A percentile compares a stretch with the other conserved stretches of the same genome.
These are phyloP conservation scores for Coelinius sp. DNA, from an alignment of 2,888 invertebrate genomes.

Conservation along the genomic window DNA sequence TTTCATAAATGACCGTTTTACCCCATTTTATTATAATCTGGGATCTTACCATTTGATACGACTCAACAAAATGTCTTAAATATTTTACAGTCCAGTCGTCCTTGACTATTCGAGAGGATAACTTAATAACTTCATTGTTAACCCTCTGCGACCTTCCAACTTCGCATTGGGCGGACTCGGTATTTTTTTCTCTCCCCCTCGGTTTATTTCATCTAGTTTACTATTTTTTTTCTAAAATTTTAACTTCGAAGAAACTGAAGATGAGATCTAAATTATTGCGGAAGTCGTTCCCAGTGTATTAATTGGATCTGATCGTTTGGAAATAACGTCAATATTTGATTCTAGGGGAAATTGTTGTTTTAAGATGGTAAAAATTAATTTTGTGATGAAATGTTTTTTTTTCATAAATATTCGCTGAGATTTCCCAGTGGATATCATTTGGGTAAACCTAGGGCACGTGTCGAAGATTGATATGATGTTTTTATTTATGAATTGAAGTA, in stretches of 20 bases:
- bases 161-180: not conserved
- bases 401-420: not conserved
- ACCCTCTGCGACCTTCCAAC: conserved; percentile 11
- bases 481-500: not conserved
- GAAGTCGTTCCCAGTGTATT: conserved; percentile 1
- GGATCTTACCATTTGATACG: conserved; percentile 3
- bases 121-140: conserved; percentile 14
- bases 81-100: not conserved
- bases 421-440: not conserved
- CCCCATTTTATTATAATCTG: not conserved
- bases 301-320: not conserved
- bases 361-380: not conserved
- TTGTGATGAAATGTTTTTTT: not conserved
- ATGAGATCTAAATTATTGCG: conserved; percentile 16
- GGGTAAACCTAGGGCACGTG: not conserved
- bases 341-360: not conserved
- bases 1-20: too few relatives aligned
- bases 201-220: not conserved
- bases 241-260: conserved; percentile 19
- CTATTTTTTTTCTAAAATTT: not conserved
- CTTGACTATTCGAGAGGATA: not conserved
- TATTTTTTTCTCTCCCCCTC: not conserved
- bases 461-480: not conserved
- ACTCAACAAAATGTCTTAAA: not conserved
- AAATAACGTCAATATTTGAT: not conserved